These are phyloP conservation scores for Macaria notata DNA, from an alignment of 2,888 invertebrate species.

Conservation along the genomic window DNA sequence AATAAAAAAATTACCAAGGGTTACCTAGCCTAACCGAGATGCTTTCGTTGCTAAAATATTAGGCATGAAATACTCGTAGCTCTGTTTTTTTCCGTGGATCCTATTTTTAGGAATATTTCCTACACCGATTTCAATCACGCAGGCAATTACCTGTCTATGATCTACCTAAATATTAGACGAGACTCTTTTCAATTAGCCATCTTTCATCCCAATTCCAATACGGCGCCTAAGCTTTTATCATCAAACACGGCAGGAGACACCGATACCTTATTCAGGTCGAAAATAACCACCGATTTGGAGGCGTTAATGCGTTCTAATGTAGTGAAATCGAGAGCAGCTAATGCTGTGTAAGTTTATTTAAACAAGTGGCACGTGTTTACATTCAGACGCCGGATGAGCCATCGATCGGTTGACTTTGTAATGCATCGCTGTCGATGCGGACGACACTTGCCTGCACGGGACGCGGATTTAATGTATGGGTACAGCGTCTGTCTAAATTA, in stretches of 20 bases:
- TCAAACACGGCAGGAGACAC: conserved; percentile 36
- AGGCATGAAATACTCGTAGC: too few species aligned
- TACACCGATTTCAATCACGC: too few species aligned
- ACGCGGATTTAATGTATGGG: conserved; percentile 29
- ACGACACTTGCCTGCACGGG: conserved; percentile 53
- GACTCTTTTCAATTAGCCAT: not conserved
- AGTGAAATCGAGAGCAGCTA: conserved; percentile 79
- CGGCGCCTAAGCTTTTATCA: conserved; percentile 24
- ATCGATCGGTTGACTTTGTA: conserved; percentile 79
- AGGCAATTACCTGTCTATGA: too few species aligned
- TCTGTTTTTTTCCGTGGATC: too few species aligned
- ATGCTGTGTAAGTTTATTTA: conserved; percentile 78
- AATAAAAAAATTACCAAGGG: too few species aligned
- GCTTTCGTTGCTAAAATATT: too few species aligned
- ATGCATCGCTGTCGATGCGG: conserved; percentile 72
- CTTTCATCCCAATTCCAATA: not conserved
- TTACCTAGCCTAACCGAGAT: too few species aligned
- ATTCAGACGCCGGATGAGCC: conserved; percentile 72
- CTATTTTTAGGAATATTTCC: too few species aligned
- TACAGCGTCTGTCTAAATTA: conserved; percentile 21
- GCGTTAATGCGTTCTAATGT: conserved; percentile 81
- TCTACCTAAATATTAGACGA: too few species aligned
- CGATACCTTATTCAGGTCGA: conserved; percentile 57
- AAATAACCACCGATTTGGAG: conserved; percentile 71
- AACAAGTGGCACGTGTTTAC: conserved; percentile 81